Evolutionary conservation across 1,140 invertebrate genomes (phyloP), one percentile per base, ranked within the genome.

Genomic region (Lucilia cuprina): DNA sequence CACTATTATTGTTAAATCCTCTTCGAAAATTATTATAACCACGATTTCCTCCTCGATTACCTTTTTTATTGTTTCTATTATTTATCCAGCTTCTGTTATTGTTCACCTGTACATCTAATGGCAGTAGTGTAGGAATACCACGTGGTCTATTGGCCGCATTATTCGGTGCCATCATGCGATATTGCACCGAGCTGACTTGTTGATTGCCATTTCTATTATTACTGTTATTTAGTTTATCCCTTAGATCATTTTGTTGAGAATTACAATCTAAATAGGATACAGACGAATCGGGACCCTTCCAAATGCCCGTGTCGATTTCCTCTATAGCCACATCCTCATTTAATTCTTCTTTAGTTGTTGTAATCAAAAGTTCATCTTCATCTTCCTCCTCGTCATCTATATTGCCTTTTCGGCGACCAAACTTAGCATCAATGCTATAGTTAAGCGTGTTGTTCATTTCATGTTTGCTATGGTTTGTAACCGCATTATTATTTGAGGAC

Each of bases 81-180:
- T 34, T 70, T 35, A 12, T 65, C 80, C 85, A 83, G 9, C 55
- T 47, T 25, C n/a, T 85, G 83, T 55, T 85, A 74, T 49, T 83
- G 65, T 60, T 34, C 4, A 75, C n/a, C 19, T 84, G 82, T 19
- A 77, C 0, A 25, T 86, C 35, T 30, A n/a, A 82, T 0, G 84
- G 70, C 2, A 75, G 74, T 19, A 86, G n/a, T 5, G 86, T 86
- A 14, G 85, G 41, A 0, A 85, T 78, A 1, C 85, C 87, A 19
- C 75, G 21, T 50, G 86, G 86, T 17, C 86, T 74, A 30, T 85
- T 25, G 4, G 47, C 75, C 5, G 41, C 84, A n/a, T 84, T 35
- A 85, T 89, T 88, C 17, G 77, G 87, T 2, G 65, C 55, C 14
- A 84, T 60, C 1, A 85, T 78, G 0, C 86, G 85, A 83, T 82